A percentile compares a stretch with the other conserved stretches of the same genome.
Evolutionary conservation across 1,140 invertebrate genomes (phyloP).

Genomic region (Epicauta chinensis): DNA sequence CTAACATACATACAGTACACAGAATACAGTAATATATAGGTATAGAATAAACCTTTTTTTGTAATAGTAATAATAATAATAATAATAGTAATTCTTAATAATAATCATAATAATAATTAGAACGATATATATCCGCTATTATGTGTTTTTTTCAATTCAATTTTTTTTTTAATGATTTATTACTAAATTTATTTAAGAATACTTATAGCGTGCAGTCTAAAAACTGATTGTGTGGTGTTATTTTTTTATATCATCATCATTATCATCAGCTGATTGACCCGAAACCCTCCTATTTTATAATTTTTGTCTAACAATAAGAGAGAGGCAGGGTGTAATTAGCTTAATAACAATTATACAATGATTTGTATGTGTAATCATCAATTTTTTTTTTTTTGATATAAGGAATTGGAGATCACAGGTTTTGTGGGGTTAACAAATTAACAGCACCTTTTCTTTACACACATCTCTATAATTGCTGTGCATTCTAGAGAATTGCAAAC

Average conservation of each 20-base stretch:
- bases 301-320: conserved; percentile 1
- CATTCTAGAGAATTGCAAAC: too few species aligned
- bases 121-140: conserved; percentile 31
- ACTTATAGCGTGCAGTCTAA: conserved; percentile 43
- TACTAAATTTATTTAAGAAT: conserved; percentile 42
- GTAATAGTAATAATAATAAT: conserved; percentile 15
- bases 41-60: conserved; percentile 33
- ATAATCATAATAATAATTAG: conserved; percentile 22
- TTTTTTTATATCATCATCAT: conserved; percentile 4
- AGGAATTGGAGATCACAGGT: conserved; percentile 44
- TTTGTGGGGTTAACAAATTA: conserved; percentile 34
- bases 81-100: neutral
- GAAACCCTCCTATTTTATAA: neutral
- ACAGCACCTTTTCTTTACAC: conserved; percentile 16
- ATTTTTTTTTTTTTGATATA: conserved; percentile 32
- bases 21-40: conserved; percentile 34
- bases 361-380: conserved; percentile 39
- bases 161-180: conserved; percentile 23
- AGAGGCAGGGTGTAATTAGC: conserved; percentile 8
- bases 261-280: neutral
- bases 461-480: conserved; percentile 9
- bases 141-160: neutral
- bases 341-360: conserved; percentile 12
- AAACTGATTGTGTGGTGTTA: conserved; percentile 44
- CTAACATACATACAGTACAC: conserved; percentile 40